phyloP scores from a whole-genome alignment of 2,888 invertebrate genomes.

The Pheosia gnoma region DNA sequence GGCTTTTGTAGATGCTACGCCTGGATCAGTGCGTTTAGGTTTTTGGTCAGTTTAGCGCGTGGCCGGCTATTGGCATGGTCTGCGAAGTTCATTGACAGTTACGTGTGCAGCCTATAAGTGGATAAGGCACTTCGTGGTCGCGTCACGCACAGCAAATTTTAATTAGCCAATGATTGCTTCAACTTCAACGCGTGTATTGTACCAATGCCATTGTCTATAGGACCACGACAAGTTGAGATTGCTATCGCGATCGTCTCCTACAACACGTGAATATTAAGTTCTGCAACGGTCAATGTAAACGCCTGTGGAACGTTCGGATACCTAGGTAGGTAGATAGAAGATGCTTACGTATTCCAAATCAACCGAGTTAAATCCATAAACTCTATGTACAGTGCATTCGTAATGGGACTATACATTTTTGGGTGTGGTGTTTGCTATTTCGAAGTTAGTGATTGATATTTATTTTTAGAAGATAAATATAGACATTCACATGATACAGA shows the following conservation, averaged over 20 bases:
- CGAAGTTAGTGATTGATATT: background rate
- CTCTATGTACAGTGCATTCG: conserved; percentile 20
- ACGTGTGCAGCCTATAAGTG: conserved; percentile 79
- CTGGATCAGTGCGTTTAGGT: conserved; percentile 34
- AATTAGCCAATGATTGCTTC: conserved; percentile 78
- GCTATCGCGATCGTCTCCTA: conserved; percentile 60
- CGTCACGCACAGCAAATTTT: conserved; percentile 81
- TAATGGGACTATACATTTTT: conserved; percentile 16
- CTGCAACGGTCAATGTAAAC: conserved; percentile 48
- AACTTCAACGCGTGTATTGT: conserved; percentile 56
- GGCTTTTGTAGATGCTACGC: conserved; percentile 2
- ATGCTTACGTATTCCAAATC: conserved; percentile 33
- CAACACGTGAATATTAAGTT: conserved; percentile 66
- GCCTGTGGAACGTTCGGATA: conserved; percentile 18
- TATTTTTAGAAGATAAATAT: conserved; percentile 17
- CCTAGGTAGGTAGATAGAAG: conserved; percentile 9
- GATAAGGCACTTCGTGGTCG: conserved; percentile 72
- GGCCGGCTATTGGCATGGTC: conserved; percentile 62
- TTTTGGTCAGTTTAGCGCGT: conserved; percentile 55
- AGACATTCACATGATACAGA: conserved; percentile 25
- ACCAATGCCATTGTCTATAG: conserved; percentile 59
- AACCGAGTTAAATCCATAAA: conserved; percentile 20
- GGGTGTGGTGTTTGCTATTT: conserved; percentile 11
- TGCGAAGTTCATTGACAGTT: conserved; percentile 82
- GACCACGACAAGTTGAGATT: conserved; percentile 63